phyloP scores from a whole-genome alignment of 1,140 invertebrate species.

The Antheraea pernyi region DNA sequence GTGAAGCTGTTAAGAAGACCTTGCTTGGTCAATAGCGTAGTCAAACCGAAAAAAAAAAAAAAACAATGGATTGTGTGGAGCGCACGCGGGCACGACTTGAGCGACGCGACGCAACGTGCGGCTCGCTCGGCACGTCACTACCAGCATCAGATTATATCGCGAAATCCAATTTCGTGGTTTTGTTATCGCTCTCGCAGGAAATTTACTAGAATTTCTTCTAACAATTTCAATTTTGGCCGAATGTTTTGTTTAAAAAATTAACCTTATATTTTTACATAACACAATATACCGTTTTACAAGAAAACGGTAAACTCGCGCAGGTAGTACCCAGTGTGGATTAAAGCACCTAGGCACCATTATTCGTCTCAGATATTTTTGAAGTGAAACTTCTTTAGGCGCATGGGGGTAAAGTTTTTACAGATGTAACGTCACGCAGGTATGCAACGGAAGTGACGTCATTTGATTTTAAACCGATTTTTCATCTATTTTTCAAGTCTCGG shows the following conservation, averaged over 20 bases:
- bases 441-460: too few relatives aligned
- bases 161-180: conserved; percentile 77
- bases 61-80: conserved; percentile 2
- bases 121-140: conserved; percentile 56
- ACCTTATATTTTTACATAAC: neutral
- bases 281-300: neutral
- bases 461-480: too few relatives aligned
- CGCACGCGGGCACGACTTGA: conserved; percentile 2
- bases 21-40: too few relatives aligned
- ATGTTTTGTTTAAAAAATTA: conserved; percentile 9
- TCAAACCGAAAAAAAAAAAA: too few relatives aligned
- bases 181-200: conserved; percentile 64
- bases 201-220: conserved; percentile 65
- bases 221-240: conserved; percentile 32
- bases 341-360: too few relatives aligned
- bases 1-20: too few relatives aligned
- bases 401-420: too few relatives aligned
- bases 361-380: too few relatives aligned
- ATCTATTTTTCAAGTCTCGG: too few relatives aligned
- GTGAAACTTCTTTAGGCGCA: too few relatives aligned
- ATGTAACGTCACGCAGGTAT: too few relatives aligned
- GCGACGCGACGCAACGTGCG: conserved; percentile 28
- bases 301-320: neutral
- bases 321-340: neutral
- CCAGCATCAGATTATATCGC: conserved; percentile 72